These are phyloP conservation scores for Pelodytes ibericus DNA, from an alignment of 2,797 vertebrate genomes.

Conservation along the genomic window DNA sequence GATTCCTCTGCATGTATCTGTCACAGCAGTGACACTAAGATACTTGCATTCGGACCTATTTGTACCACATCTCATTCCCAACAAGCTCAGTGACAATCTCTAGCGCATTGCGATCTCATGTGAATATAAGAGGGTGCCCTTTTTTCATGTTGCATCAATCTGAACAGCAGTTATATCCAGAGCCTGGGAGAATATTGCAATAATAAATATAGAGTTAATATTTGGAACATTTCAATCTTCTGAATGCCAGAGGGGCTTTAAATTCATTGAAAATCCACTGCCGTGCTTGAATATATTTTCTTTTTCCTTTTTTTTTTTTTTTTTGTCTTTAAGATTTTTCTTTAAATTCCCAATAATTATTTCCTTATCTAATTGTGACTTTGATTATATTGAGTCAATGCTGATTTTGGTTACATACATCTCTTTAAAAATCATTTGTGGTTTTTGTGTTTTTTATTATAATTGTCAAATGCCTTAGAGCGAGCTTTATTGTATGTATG, in stretches of 20 bases:
- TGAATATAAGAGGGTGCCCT: conserved; percentile 49
- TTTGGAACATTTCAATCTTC: not conserved
- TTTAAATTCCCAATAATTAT: no score
- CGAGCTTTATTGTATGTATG: no score
- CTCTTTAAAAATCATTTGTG: no score
- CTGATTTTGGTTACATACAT: no score
- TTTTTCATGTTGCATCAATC: conserved; percentile 51
- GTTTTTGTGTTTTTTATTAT: no score
- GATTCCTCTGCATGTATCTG: conserved; percentile 49
- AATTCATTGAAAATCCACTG: not conserved
- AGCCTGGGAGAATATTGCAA: conserved; percentile 33
- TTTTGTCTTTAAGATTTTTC: not conserved
- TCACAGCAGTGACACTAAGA: conserved; percentile 22
- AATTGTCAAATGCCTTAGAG: no score
- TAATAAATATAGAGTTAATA: conserved; percentile 33
- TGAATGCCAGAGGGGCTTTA: conserved; percentile 12
- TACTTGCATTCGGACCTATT: conserved; percentile 35
- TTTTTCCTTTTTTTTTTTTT: not conserved
- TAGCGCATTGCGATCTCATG: conserved; percentile 5
- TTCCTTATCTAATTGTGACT: no score
- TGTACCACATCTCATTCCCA: conserved; percentile 4
- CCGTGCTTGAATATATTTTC: not conserved
- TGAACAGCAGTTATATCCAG: conserved; percentile 34
- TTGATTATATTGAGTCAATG: no score
- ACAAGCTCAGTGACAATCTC: not conserved